Base-by-base conservation (phyloP, 35 echinoderm and acorn worm species). In the Holothuria glaberrima region DNA sequence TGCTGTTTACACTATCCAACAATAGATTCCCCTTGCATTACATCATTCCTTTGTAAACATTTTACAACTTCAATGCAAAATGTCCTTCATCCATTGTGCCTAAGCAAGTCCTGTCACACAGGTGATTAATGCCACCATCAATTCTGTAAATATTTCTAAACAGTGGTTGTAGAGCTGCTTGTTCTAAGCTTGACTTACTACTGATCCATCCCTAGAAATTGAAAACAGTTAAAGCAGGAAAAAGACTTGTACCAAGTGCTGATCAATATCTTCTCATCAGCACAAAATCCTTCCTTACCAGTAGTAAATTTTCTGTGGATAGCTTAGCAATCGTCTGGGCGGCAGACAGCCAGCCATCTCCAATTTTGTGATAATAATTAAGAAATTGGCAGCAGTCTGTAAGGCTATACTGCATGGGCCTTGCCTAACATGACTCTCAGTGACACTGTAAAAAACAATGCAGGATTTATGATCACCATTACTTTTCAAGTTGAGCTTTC, bases 341-440 rank as follows among this genome's bases (percentile, higher is more conserved):
- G 74, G 44, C 74, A 78, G 74, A 50, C 74, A 48, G 14, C 38
- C 21, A 78, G 13, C 74, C 50, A 13, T 48, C 50, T n/a, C 38
- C 18, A 78, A 48, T 78, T 78, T 78, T 3, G 70, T 48, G 4
- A 24, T 22, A 26, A 78, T 48, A 78, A 78, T 78, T 78, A 78
- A 78, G 74, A 78, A 48, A 78, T 78, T 78, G 44, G 74, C 41
- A 78, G 74, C 12, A 31, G 38, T 35, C 69, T 80, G 30, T 60
- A 33, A 65, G n/a, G 14, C 62, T 9, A 9, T 14, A 22, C 30
- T 5, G 70, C 36, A 9, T 74, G 21, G 25, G 74, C 16, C 50
- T 54, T 54, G 0, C 50, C 16, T 54, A 14, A 54, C 50, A 54
- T 9, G 50, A 78, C 74, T 78, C 50, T 78, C 20, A 78, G 44